Evolutionary conservation across 2,113 vertebrate species (phyloP), one percentile per base, ranked within the genome.

Genomic region (Laticauda laticaudata): DNA sequence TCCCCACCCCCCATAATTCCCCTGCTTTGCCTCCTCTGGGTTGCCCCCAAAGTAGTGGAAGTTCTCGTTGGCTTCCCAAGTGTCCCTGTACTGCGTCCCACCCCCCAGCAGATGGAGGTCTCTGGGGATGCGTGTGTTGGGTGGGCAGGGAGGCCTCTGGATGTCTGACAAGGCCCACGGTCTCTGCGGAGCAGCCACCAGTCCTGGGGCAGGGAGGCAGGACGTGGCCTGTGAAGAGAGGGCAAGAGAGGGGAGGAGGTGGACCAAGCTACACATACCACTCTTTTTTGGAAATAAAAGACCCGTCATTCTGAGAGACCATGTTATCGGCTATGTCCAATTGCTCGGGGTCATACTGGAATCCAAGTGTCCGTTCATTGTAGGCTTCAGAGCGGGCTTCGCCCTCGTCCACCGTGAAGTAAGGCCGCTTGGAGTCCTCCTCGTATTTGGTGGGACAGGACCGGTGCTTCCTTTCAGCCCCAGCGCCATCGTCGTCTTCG

Each of bases 281-380:
- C 98, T 99, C 99, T 97, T 99, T 99, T 98, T 99, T 99, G 97
- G 99, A 99, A 98, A 99, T 99, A 97, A 99, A 99, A 93, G 99
- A 99, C 95, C 99, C 99, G 93, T 99, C 99, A 94, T 98, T 99
- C 98, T 99, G 99, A 95, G 99, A 99, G 93, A 99, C 98, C 99
- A 99, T 99, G 97, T 99, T 99, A 75, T 99, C 99, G 1, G 98
- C 97, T 94, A 99, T 98, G 97, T 99, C 99, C 93, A 98, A 97
- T 57, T 98, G 97, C 96, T 99, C 99, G 0, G 99, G 98, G 97
- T 99, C 98, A 3, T 99, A 99, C 97, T 99, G 99, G 98, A 99
- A 99, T 93, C 98, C 98, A 94, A 99, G 99, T 98, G 99, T 99
- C 98, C 99, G 98, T 81, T 98, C 98, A 81, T 98, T 98, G 0